A percentile compares a stretch with the other conserved stretches of the same genome.
Evolutionary conservation across 1,140 invertebrate species (phyloP).

Genomic region (Orussus abietinus): DNA sequence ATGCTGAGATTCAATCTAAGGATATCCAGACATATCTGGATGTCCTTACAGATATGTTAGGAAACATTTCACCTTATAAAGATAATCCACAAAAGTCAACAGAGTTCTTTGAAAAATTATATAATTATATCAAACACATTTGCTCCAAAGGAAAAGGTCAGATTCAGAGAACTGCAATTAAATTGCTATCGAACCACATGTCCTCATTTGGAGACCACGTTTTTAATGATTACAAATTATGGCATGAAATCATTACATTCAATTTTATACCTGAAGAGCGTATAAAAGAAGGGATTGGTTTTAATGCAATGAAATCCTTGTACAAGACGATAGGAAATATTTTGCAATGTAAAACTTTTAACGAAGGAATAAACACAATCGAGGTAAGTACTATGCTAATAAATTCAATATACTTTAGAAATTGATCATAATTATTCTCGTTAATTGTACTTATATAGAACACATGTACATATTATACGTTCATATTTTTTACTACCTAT

Average conservation of each 20-base stretch:
- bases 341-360: conserved; percentile 21
- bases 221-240: conserved; percentile 34
- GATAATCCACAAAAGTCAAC: conserved; percentile 2
- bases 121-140: conserved; percentile 18
- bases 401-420: conserved; percentile 1
- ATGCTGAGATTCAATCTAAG: background rate
- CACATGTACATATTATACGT: background rate
- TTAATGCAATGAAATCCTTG: conserved; percentile 32
- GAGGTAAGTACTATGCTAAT: conserved; percentile 26
- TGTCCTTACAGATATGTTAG: conserved; percentile 25
- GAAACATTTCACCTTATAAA: conserved; percentile 17
- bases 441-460: background rate
- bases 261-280: conserved; percentile 14
- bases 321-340: conserved; percentile 33
- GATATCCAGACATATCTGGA: conserved; percentile 27
- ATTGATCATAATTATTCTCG: conserved; percentile 5
- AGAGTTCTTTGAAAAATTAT: conserved; percentile 10
- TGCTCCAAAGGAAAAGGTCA: conserved; percentile 1
- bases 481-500: conserved; percentile 1
- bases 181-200: conserved; percentile 28
- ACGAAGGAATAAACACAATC: conserved; percentile 25
- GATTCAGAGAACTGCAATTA: conserved; percentile 20
- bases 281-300: conserved; percentile 26
- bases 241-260: conserved; percentile 30
- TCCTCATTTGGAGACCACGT: conserved; percentile 26